Conservation (phyloP, 2,113 vertebrate genomes). For the Struthio camelus region DNA sequence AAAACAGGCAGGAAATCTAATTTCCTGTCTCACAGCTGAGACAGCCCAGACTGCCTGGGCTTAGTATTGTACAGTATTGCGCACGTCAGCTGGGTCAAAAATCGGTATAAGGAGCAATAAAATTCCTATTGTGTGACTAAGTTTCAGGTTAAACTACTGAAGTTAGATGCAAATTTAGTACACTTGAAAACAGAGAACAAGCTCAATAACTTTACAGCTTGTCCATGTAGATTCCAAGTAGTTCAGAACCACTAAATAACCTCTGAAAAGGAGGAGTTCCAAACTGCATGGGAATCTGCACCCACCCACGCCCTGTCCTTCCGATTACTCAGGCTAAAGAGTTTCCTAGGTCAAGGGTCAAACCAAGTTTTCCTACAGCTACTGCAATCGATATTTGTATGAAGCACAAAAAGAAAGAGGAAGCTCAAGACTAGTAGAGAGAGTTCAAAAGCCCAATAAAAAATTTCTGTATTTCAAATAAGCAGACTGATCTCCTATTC, state of each 20-base stretch:
- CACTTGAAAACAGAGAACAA: background rate
- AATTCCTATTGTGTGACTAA: rapidly evolving
- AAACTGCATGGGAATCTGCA: rapidly evolving
- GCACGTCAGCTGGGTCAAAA: rapidly evolving
- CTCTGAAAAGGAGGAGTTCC: background rate
- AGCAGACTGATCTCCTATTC: background rate
- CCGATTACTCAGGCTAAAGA: background rate
- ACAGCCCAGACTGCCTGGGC: background rate
- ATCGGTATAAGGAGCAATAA: rapidly evolving
- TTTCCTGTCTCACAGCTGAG: rapidly evolving
- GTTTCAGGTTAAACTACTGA: rapidly evolving
- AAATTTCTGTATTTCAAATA: rapidly evolving
- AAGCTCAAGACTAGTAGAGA: background rate
- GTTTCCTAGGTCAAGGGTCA: background rate
- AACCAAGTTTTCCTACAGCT: rapidly evolving
- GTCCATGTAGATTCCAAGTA: background rate
- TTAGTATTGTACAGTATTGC: rapidly evolving
- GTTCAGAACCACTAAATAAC: rapidly evolving
- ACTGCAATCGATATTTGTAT: rapidly evolving
- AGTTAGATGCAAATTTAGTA: background rate
- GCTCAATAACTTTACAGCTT: background rate
- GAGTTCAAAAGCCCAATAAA: background rate
- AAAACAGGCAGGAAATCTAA: background rate
- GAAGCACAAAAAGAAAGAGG: background rate
- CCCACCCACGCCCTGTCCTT: rapidly evolving